Evolutionary conservation across 2,888 invertebrate genomes (phyloP).

Genomic region (Eugnorisma glareosa): DNA sequence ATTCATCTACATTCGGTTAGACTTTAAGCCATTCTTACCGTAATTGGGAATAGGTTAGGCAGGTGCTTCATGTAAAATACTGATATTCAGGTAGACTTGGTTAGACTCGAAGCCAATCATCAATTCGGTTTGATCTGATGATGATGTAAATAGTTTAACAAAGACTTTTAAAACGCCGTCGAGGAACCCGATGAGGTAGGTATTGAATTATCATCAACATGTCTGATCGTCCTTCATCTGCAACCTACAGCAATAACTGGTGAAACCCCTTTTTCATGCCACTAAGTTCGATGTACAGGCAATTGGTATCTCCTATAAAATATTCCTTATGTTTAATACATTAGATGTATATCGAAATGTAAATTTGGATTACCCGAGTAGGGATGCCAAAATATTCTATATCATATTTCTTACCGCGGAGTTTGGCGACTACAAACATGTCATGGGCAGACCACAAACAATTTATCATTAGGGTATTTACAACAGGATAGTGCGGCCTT

Average conservation of each 20-base stretch:
- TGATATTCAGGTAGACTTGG: not conserved
- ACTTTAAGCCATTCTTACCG: too few relatives aligned
- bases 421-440: conserved; percentile 39
- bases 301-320: conserved; percentile 16
- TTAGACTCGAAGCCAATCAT: not conserved
- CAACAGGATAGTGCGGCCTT: conserved; percentile 1
- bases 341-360: conserved; percentile 46
- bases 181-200: not conserved
- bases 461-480: conserved; percentile 47
- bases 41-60: too few relatives aligned
- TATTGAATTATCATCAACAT: not conserved
- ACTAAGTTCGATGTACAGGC: not conserved
- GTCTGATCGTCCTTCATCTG: not conserved
- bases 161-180: not conserved
- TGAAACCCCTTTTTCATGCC: too few relatives aligned
- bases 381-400: conserved; percentile 48
- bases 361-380: conserved; percentile 37
- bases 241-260: not conserved
- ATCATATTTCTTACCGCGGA: conserved; percentile 55
- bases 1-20: too few relatives aligned
- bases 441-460: conserved; percentile 43
- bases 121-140: not conserved
- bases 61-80: not conserved
- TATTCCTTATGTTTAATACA: conserved; percentile 52
- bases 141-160: not conserved